Evolutionary conservation across 2,113 vertebrate species (phyloP).

Genomic region (Hemibagrus wyckioides): DNA sequence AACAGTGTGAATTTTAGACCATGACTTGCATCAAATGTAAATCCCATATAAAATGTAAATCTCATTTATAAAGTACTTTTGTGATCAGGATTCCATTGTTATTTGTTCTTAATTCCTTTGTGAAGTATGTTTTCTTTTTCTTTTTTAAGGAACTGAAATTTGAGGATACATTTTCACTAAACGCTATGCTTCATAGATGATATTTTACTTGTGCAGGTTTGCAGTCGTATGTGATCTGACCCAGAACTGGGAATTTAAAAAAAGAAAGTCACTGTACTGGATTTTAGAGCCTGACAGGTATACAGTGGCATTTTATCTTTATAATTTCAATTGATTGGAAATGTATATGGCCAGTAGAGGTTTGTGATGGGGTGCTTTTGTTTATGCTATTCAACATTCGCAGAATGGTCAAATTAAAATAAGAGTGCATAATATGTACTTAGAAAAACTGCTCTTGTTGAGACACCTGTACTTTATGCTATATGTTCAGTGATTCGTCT

Average conservation of each 20-base stretch:
- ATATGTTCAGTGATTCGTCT: conserved; percentile 39
- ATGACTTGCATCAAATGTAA: conserved; percentile 42
- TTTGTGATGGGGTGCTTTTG: conserved; percentile 38
- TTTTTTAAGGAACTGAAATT: conserved; percentile 40
- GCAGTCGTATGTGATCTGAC: conserved; percentile 36
- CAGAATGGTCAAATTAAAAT: conserved; percentile 10
- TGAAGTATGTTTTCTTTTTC: conserved; percentile 18
- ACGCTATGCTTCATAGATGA: conserved; percentile 43
- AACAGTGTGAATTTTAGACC: conserved; percentile 34
- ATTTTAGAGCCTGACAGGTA: conserved; percentile 33
- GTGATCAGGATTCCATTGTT: conserved; percentile 35
- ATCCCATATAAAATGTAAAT: conserved; percentile 51
- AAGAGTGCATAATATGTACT: conserved; percentile 34
- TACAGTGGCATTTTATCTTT: conserved; percentile 46
- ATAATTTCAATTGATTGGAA: conserved; percentile 33
- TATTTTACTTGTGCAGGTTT: conserved; percentile 40
- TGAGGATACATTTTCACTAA: conserved; percentile 35
- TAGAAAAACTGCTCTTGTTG: conserved; percentile 19
- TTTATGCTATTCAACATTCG: conserved; percentile 39
- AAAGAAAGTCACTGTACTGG: conserved; percentile 8
- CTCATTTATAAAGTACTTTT: conserved; percentile 44
- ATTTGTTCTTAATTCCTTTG: conserved; percentile 45
- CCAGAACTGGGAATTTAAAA: conserved; percentile 13
- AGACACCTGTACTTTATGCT: conserved; percentile 35
- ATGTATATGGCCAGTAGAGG: conserved; percentile 26